phyloP scores from a whole-genome alignment of 1,140 invertebrate genomes.

The Asbolus verrucosus region DNA sequence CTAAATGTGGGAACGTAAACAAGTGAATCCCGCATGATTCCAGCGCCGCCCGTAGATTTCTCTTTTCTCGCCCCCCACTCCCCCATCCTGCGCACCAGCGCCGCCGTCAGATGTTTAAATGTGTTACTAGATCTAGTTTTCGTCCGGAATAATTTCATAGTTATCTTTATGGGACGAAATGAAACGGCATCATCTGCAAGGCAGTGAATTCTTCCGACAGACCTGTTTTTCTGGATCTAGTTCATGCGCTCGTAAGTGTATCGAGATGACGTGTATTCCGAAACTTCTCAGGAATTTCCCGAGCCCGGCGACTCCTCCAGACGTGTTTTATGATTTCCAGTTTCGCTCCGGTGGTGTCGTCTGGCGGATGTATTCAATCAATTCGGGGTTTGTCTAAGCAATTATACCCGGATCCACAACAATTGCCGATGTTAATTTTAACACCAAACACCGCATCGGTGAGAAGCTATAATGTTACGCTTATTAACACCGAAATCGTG shows the following conservation, averaged over 20 bases:
- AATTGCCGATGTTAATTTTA: neutral
- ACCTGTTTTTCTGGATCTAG: conserved; percentile 48
- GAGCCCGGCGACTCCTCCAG: conserved; percentile 1
- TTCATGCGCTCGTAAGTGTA: too few species aligned
- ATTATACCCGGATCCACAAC: neutral
- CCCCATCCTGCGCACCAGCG: too few species aligned
- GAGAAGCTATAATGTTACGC: neutral
- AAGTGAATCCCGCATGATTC: too few species aligned
- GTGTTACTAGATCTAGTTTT: too few species aligned
- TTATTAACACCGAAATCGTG: neutral
- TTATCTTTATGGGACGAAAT: conserved; percentile 36
- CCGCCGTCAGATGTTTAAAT: too few species aligned
- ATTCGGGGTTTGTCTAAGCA: neutral
- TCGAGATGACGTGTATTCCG: neutral
- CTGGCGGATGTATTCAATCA: neutral
- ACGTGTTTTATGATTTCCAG: neutral
- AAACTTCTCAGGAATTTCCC: conserved; percentile 34
- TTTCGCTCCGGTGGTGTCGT: neutral
- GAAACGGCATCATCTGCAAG: conserved; percentile 19
- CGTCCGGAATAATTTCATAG: too few species aligned
- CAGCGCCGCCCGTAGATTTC: too few species aligned
- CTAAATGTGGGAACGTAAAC: too few species aligned
- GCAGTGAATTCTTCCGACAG: conserved; percentile 38
- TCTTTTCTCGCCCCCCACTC: too few species aligned
- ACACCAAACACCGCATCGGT: neutral